Percentiles rank a stretch among this genome's conserved stretches.
Evolutionary conservation across 2,797 vertebrate species (phyloP).

Genomic region (Chromis chromis): DNA sequence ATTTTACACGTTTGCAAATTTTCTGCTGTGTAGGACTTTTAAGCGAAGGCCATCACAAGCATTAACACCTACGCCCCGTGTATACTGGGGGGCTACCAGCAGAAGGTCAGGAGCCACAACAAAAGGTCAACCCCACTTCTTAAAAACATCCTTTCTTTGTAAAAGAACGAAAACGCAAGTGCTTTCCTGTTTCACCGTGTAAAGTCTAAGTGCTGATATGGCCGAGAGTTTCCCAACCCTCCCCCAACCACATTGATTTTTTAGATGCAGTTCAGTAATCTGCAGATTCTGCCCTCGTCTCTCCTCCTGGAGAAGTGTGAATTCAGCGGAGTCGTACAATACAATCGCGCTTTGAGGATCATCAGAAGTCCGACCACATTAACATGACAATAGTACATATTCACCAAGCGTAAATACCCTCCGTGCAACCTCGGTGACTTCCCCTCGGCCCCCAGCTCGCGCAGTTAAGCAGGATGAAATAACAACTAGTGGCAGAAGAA

Average conservation of each 20-base stretch:
- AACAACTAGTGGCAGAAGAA: conserved; percentile 10
- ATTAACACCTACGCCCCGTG: conserved; percentile 53
- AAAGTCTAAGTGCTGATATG: conserved; percentile 65
- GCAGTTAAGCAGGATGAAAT: conserved; percentile 29
- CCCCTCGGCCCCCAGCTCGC: conserved; percentile 11
- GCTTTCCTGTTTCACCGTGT: conserved; percentile 51
- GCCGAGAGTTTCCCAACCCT: conserved; percentile 24
- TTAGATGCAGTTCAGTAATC: conserved; percentile 70
- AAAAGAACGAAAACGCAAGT: conserved; percentile 58
- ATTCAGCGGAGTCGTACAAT: conserved; percentile 64
- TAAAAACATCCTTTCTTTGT: conserved; percentile 45
- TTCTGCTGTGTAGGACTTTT: conserved; percentile 66
- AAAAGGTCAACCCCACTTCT: conserved; percentile 61
- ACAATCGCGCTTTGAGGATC: conserved; percentile 71
- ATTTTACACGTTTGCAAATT: conserved; percentile 67
- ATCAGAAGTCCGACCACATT: conserved; percentile 67
- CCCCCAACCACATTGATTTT: conserved; percentile 62
- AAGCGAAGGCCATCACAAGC: conserved; percentile 50
- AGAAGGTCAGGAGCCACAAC: conserved; percentile 22
- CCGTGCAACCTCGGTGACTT: conserved; percentile 53
- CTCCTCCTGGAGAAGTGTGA: conserved; percentile 62
- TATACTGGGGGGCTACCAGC: conserved; percentile 28
- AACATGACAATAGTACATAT: conserved; percentile 70
- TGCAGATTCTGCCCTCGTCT: conserved; percentile 51
- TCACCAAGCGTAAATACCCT: conserved; percentile 61